Evolutionary conservation across 2,113 vertebrate species (phyloP).

Genomic region (Trogon melanurus): DNA sequence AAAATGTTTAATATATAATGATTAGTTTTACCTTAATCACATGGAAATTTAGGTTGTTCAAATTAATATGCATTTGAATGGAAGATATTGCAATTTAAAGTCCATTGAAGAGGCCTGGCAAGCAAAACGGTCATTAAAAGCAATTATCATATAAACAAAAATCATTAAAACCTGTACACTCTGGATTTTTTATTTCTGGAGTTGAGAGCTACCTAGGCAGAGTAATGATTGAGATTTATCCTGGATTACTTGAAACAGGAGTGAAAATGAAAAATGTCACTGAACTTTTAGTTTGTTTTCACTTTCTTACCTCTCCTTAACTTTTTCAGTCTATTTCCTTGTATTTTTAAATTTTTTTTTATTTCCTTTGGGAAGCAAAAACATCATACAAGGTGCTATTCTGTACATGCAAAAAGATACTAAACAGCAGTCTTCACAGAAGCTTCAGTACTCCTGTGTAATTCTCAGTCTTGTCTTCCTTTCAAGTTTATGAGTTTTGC

Average conservation of each 20-base stretch:
- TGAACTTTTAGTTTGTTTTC: not conserved
- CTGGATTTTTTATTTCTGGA: constrained; percentile 6
- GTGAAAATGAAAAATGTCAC: constrained; percentile 46
- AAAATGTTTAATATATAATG: not conserved
- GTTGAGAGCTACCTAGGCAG: not conserved
- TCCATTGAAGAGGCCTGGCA: constrained; percentile 5
- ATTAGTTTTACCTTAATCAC: constrained; percentile 31
- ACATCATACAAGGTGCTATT: not conserved
- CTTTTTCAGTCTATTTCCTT: not conserved
- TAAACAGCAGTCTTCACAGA: not conserved
- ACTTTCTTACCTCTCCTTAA: not conserved
- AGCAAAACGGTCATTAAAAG: constrained; percentile 40
- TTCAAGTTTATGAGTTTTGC: not conserved
- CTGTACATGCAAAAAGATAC: not conserved
- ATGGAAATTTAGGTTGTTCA: constrained; percentile 8
- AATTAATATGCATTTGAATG: constrained; percentile 6
- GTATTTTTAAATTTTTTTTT: not conserved
- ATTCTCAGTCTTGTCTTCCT: not conserved
- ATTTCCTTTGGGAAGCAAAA: not conserved
- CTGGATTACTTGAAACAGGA: not conserved
- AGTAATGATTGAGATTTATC: constrained; percentile 14
- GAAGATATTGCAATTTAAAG: constrained; percentile 39
- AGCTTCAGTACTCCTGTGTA: not conserved
- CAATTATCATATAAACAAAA: constrained; percentile 30
- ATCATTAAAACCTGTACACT: not conserved